Percentiles rank a stretch among this genome's conserved stretches.
These are phyloP conservation scores for Aurelia aurita DNA, from an alignment of 30 jellyfish, hydroid and myxozoan species.

Conservation along the genomic window DNA sequence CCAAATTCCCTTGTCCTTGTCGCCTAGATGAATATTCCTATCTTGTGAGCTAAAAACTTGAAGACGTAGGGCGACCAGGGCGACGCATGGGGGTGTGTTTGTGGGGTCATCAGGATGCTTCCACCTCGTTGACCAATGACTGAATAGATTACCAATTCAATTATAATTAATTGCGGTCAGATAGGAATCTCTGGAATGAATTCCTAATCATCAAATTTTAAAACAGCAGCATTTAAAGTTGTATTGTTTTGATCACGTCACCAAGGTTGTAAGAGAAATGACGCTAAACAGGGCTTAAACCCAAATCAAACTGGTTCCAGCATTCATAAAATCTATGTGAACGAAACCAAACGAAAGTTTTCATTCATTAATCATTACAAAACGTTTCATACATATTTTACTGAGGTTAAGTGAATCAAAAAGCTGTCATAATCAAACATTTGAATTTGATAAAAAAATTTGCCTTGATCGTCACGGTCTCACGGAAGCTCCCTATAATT, in stretches of 20 bases:
- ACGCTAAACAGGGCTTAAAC: no score
- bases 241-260: conserved; percentile 6
- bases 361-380: conserved; percentile 10
- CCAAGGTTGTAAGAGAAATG: conserved; percentile 7
- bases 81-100: no score
- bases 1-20: no score
- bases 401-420: not conserved
- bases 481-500: no score
- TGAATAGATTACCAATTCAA: not conserved
- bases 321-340: not conserved
- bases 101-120: no score
- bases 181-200: conserved; percentile 18
- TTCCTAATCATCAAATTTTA: conserved; percentile 18
- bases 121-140: not conserved
- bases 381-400: conserved; percentile 1
- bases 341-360: not conserved
- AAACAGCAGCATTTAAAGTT: conserved; percentile 9
- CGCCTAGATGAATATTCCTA: no score
- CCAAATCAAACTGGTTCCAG: conserved; percentile 17
- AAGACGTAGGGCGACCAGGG: no score
- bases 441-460: not conserved
- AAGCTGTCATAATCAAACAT: conserved; percentile 5
- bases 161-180: conserved; percentile 4
- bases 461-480: no score
- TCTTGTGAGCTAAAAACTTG: no score